These are phyloP conservation scores for Lamellibrachia luymesi DNA, from an alignment of 1,140 invertebrate genomes.

Conservation along the genomic window DNA sequence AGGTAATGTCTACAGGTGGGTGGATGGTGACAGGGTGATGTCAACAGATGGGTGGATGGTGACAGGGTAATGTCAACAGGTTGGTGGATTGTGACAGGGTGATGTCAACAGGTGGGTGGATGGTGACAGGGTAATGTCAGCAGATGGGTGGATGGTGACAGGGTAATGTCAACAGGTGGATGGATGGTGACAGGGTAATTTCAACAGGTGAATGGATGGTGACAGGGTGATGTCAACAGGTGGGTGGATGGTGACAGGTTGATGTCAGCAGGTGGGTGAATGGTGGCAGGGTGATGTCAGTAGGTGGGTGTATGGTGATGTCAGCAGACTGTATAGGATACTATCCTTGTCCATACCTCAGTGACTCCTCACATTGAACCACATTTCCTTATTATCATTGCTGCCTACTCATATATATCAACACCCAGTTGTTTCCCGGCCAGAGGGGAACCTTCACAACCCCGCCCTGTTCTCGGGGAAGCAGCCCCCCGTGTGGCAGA, in stretches of 20 bases:
- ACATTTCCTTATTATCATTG: background rate
- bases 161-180: background rate
- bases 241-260: background rate
- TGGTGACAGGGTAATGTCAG: background rate
- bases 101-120: background rate
- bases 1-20: too few relatives aligned
- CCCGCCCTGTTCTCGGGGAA: constrained; percentile 79
- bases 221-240: background rate
- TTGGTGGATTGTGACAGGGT: constrained; percentile 13
- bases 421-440: constrained; percentile 41
- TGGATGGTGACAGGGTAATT: background rate
- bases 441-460: constrained; percentile 94
- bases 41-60: constrained; percentile 17
- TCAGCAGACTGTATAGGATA: too few relatives aligned
- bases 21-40: constrained; percentile 20
- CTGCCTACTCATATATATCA: background rate
- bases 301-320: too few relatives aligned
- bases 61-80: background rate
- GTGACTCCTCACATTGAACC: background rate
- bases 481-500: constrained; percentile 78
- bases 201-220: background rate
- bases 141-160: background rate
- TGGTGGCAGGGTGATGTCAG: background rate
- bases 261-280: too few relatives aligned
- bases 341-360: too few relatives aligned